These are phyloP conservation scores for Pristionchus entomophagus DNA, from an alignment of 2,888 invertebrate genomes.

Conservation along the genomic window DNA sequence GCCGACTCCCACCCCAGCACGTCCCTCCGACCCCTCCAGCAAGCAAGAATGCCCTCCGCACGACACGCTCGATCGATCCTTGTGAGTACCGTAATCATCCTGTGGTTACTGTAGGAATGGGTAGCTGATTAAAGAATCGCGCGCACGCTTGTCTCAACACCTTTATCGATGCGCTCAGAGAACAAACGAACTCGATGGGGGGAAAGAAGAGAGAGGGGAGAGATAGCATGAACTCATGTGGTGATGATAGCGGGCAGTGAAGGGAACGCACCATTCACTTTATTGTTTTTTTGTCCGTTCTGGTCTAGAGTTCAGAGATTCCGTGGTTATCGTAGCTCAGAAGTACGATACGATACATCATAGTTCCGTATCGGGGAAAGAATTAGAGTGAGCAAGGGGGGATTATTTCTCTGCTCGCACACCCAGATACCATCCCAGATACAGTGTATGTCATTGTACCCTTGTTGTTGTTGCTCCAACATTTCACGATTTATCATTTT, in stretches of 20 bases:
- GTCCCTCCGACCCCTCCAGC: background rate
- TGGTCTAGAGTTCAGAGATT: too few species aligned
- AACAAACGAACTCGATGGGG: background rate
- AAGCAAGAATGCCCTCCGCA: background rate
- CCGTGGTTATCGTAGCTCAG: too few species aligned
- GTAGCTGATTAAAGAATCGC: background rate
- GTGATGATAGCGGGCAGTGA: background rate
- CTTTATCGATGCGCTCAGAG: background rate
- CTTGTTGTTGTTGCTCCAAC: too few species aligned
- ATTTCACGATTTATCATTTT: too few species aligned
- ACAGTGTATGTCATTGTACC: too few species aligned
- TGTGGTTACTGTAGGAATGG: background rate
- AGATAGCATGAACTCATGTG: background rate
- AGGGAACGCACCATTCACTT: background rate
- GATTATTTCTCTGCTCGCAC: too few species aligned
- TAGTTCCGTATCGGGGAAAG: too few species aligned
- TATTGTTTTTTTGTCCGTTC: background rate
- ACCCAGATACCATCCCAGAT: too few species aligned
- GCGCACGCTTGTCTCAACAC: background rate
- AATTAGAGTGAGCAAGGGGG: too few species aligned
- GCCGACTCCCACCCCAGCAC: constrained; percentile 11
- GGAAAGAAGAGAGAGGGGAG: background rate
- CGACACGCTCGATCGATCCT: constrained; percentile 16
- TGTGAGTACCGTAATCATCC: background rate
- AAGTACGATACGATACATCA: too few species aligned